These are phyloP conservation scores for Mellivora capensis DNA, from an alignment of 2,113 vertebrate species.

Conservation along the genomic window DNA sequence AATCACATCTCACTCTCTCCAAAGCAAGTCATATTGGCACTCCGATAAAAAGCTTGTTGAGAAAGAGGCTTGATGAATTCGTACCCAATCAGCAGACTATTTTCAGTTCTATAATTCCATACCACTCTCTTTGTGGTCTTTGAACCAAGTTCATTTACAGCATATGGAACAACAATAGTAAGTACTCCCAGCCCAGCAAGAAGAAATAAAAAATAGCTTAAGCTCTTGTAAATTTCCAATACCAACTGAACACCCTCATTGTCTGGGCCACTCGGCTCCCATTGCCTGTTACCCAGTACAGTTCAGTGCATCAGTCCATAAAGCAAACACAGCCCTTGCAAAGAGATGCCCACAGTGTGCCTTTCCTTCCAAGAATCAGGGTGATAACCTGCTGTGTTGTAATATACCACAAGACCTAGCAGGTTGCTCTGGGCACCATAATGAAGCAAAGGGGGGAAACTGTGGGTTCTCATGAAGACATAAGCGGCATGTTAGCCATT, in stretches of 20 bases:
- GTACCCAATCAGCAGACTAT: conserved; percentile 46
- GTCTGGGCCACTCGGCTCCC: neutral
- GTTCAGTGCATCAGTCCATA: neutral
- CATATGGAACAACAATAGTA: conserved; percentile 28
- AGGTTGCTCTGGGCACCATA: neutral
- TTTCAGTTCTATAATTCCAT: conserved; percentile 51
- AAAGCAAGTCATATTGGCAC: neutral
- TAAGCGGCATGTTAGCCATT: conserved; percentile 55
- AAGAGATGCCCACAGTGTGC: neutral
- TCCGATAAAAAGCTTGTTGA: neutral
- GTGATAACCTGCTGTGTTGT: neutral
- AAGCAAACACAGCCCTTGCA: neutral
- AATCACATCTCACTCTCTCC: neutral
- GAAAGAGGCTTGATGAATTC: conserved; percentile 53
- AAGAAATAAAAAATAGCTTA: conserved; percentile 42
- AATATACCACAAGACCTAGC: neutral
- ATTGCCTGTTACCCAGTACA: neutral
- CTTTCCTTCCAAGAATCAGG: neutral
- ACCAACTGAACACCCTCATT: neutral
- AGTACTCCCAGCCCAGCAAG: neutral
- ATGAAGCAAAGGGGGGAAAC: conserved; percentile 30
- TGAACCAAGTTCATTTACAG: conserved; percentile 35
- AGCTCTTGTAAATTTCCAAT: neutral
- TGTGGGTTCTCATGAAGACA: conserved; percentile 12
- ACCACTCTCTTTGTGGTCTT: conserved; percentile 40